Percentiles rank a stretch among this genome's conserved stretches.
phyloP scores from a whole-genome alignment of 2,797 vertebrate genomes.

The Odontamblyopus rebecca region DNA sequence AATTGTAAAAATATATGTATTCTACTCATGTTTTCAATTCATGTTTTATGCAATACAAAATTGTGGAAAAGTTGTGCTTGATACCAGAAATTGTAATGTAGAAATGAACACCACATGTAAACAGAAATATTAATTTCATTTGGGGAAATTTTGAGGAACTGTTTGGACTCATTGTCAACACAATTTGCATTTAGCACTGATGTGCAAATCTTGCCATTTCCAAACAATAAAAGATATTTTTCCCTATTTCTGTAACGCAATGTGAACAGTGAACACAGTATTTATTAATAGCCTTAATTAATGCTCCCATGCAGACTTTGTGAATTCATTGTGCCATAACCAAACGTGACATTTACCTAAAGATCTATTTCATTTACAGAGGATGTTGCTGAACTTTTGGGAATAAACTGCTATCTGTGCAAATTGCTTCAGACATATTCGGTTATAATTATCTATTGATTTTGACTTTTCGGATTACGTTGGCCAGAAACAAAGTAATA shows the following conservation, averaged over 20 bases:
- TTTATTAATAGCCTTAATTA: background rate
- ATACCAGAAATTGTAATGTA: background rate
- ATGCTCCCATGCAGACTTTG: background rate
- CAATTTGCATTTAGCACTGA: background rate
- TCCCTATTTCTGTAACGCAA: background rate
- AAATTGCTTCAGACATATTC: constrained; percentile 60
- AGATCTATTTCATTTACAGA: constrained; percentile 17
- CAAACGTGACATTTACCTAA: constrained; percentile 10
- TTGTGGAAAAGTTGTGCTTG: background rate
- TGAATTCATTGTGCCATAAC: constrained; percentile 16
- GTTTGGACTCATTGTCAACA: background rate
- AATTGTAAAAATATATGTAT: too few relatives aligned
- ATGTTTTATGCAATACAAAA: background rate
- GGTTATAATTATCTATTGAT: constrained; percentile 52
- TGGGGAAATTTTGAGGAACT: background rate
- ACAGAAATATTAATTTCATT: background rate
- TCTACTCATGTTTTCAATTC: too few relatives aligned
- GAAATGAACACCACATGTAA: background rate
- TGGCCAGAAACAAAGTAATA: constrained; percentile 57
- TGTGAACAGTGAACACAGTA: background rate
- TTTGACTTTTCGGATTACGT: constrained; percentile 68
- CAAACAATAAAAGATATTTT: background rate
- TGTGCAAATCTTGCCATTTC: background rate
- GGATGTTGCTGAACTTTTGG: constrained; percentile 17
- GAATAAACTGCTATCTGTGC: constrained; percentile 15